A percentile compares a stretch with the other conserved stretches of the same genome.
Conservation (phyloP, 1,140 invertebrate genomes). For the Papilio xuthus region DNA sequence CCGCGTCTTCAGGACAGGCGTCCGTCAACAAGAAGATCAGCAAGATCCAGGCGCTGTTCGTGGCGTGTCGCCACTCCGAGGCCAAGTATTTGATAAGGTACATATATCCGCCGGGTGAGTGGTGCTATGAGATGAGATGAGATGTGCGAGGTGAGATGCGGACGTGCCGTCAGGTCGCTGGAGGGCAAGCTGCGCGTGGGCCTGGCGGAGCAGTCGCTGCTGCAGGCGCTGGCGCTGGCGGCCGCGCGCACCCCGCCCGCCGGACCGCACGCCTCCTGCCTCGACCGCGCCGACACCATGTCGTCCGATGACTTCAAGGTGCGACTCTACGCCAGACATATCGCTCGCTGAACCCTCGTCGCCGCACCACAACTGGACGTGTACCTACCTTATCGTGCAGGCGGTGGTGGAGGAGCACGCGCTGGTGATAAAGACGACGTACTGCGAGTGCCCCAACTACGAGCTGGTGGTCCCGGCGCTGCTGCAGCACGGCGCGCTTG, state of each 20-base stretch:
- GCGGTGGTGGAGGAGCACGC: constrained; percentile 89
- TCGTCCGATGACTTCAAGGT: constrained; percentile 89
- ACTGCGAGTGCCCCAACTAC: constrained; percentile 99
- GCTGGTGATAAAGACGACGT: constrained; percentile 94
- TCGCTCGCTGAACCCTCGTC: background rate
- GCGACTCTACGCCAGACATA: background rate
- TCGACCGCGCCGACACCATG: constrained; percentile 84
- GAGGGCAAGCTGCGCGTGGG: constrained; percentile 98
- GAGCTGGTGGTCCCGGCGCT: constrained; percentile 92
- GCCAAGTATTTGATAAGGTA: constrained; percentile 94
- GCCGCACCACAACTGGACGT: background rate
- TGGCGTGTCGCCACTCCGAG: constrained; percentile 95
- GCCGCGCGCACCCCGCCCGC: constrained; percentile 87
- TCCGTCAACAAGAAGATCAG: constrained; percentile 93
- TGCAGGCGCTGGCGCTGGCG: constrained; percentile 95
- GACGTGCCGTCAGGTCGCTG: constrained; percentile 83
- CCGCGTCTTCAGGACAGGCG: constrained; percentile 80
- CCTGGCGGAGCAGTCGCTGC: constrained; percentile 97
- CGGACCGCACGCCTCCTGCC: constrained; percentile 84
- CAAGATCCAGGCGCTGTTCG: constrained; percentile 95
- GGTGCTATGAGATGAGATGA: too few relatives aligned
- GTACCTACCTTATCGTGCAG: constrained; percentile 52
- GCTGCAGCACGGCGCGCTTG: constrained; percentile 90
- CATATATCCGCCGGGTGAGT: constrained; percentile 3
- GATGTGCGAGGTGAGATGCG: background rate